Evolutionary conservation across 2,888 invertebrate genomes (phyloP).

Genomic region (Hirudinaria manillensis): DNA sequence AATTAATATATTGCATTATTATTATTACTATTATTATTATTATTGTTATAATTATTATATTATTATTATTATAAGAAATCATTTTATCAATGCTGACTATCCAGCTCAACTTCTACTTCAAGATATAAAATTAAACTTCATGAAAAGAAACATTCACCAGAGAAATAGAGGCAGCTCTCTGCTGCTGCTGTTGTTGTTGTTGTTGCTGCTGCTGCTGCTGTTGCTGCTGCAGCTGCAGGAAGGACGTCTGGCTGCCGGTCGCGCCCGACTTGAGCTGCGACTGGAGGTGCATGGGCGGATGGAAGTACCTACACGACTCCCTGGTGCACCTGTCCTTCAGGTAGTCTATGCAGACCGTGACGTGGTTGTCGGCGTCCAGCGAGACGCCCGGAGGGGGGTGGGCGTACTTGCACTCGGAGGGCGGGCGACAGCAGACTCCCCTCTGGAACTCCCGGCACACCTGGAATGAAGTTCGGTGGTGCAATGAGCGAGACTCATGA

Average conservation of each 20-base stretch:
- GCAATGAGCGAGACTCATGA: background rate
- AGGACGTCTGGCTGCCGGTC: background rate
- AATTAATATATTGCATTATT: too few relatives aligned
- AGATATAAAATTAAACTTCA: too few relatives aligned
- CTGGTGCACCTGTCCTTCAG: conserved; percentile 77
- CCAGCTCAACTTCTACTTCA: too few relatives aligned
- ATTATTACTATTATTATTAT: too few relatives aligned
- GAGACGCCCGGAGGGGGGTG: conserved; percentile 90
- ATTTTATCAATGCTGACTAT: too few relatives aligned
- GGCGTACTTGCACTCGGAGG: conserved; percentile 96
- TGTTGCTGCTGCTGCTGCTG: conserved; percentile 24
- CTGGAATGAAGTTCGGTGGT: conserved; percentile 47
- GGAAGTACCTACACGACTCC: conserved; percentile 99
- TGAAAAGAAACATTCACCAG: conserved; percentile 17
- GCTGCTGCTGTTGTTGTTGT: conserved; percentile 27
- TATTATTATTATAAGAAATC: too few relatives aligned
- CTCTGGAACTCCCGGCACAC: conserved; percentile 93
- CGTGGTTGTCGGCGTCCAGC: conserved; percentile 89
- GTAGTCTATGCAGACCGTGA: conserved; percentile 99
- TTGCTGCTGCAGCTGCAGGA: conserved; percentile 5
- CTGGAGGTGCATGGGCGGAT: conserved; percentile 97
- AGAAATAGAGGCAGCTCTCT: conserved; percentile 19
- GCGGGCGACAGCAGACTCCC: conserved; percentile 94
- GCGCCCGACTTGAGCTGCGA: conserved; percentile 54
- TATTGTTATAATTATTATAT: too few relatives aligned